Evolutionary conservation across 2,797 vertebrate species (phyloP).

Genomic region (Neoniphon sammara): DNA sequence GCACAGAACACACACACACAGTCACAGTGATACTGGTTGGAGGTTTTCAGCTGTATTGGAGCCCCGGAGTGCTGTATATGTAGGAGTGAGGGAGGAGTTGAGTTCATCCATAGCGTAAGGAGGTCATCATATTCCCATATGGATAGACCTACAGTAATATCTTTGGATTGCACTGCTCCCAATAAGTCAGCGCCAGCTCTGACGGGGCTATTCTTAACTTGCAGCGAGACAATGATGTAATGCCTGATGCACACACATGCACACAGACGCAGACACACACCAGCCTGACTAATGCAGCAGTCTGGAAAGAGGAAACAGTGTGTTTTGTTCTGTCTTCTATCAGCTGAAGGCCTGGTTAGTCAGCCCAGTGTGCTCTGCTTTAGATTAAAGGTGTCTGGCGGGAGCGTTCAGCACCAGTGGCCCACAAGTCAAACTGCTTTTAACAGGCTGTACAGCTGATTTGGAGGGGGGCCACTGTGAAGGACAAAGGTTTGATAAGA

Average conservation of each 20-base stretch:
- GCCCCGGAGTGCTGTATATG: conserved; percentile 67
- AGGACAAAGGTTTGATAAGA: conserved; percentile 78
- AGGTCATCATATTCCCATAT: conserved; percentile 82
- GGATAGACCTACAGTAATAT: conserved; percentile 85
- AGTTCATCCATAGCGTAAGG: conserved; percentile 84
- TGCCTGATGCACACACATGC: conserved; percentile 77
- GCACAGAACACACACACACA: conserved; percentile 60
- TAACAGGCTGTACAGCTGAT: conserved; percentile 69
- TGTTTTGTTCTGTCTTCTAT: conserved; percentile 83
- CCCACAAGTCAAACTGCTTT: conserved; percentile 75
- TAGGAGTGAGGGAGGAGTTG: conserved; percentile 67
- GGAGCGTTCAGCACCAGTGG: conserved; percentile 73
- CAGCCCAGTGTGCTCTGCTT: conserved; percentile 79
- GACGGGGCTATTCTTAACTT: conserved; percentile 84
- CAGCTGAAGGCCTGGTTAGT: conserved; percentile 82
- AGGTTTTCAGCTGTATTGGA: conserved; percentile 66
- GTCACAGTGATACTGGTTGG: conserved; percentile 57
- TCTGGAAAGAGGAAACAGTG: conserved; percentile 82
- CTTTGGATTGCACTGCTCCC: conserved; percentile 85
- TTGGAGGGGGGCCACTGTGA: conserved; percentile 50
- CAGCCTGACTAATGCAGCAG: conserved; percentile 83
- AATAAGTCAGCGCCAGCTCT: conserved; percentile 82
- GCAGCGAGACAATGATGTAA: conserved; percentile 84
- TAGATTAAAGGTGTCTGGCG: conserved; percentile 82
- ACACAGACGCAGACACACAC: conserved; percentile 72